phyloP scores from a whole-genome alignment of 2,113 vertebrate genomes.

The Gallinago undulata region DNA sequence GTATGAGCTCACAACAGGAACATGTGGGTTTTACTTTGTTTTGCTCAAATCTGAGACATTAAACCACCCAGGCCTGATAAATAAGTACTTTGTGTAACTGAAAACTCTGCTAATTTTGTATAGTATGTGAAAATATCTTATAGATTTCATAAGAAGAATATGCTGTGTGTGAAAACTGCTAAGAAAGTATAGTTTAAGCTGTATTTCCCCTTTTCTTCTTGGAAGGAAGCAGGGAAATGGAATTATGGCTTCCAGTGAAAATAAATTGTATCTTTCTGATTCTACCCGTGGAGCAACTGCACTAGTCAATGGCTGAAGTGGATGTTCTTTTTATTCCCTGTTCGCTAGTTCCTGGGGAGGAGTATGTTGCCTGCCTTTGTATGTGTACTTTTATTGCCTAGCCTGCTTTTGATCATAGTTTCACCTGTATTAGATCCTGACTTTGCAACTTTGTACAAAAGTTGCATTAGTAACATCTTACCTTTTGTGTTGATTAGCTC shows the following conservation, averaged over 20 bases:
- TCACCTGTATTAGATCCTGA: not conserved
- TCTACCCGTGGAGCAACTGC: not conserved
- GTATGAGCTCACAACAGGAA: not conserved
- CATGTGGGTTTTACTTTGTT: not conserved
- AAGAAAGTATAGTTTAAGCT: not conserved
- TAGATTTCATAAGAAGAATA: not conserved
- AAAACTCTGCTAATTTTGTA: not conserved
- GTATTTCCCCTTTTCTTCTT: not conserved
- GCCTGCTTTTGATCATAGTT: not conserved
- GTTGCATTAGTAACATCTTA: not conserved
- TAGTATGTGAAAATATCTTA: not conserved
- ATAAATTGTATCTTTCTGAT: not conserved
- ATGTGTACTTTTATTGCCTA: not conserved
- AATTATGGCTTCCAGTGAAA: not conserved
- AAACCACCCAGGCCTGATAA: not conserved
- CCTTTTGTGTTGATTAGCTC: not conserved
- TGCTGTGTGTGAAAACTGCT: not conserved
- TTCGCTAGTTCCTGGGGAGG: not conserved
- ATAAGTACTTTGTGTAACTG: not conserved
- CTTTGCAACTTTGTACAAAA: not conserved
- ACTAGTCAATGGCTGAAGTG: not conserved
- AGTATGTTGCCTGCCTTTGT: not conserved
- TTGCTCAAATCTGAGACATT: not conserved
- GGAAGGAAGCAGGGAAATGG: not conserved
- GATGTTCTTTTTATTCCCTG: not conserved